Evolutionary conservation across 2,113 vertebrate species (phyloP).

Genomic region (Myanophis thanlyinensis): DNA sequence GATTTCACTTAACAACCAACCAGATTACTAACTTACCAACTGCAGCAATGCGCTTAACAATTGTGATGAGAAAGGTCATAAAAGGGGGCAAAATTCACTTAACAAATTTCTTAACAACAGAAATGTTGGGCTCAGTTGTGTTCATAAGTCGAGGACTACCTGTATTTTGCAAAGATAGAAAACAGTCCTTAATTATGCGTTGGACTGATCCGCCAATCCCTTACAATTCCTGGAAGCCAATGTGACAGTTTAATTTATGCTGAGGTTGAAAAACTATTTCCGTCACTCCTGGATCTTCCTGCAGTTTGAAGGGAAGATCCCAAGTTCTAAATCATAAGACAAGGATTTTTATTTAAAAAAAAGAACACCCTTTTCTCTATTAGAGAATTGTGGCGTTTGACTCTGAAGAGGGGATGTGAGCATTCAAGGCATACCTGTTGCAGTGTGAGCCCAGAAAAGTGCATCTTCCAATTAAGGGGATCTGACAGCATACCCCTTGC

Average conservation of each 20-base stretch:
- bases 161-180: not conserved
- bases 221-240: not conserved
- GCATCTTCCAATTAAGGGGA: not conserved
- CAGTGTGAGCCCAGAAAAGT: not conserved
- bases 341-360: not conserved
- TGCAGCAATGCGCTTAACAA: too few species aligned
- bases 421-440: not conserved
- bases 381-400: not conserved
- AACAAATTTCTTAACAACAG: too few species aligned
- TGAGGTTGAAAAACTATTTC: not conserved
- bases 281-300: not conserved
- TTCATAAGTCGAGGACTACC: too few species aligned
- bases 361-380: too few species aligned
- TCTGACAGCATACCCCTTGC: not conserved
- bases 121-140: too few species aligned
- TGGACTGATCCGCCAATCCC: not conserved
- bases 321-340: not conserved
- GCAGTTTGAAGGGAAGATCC: not conserved
- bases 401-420: not conserved
- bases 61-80: too few species aligned
- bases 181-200: not conserved
- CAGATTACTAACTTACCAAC: too few species aligned
- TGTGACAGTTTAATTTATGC: not conserved
- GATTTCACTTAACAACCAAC: too few species aligned
- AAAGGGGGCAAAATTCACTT: too few species aligned